Percentiles rank a stretch among this genome's conserved stretches.
Evolutionary conservation across 2,888 invertebrate genomes (phyloP).

Genomic region (Sympetrum striolatum): DNA sequence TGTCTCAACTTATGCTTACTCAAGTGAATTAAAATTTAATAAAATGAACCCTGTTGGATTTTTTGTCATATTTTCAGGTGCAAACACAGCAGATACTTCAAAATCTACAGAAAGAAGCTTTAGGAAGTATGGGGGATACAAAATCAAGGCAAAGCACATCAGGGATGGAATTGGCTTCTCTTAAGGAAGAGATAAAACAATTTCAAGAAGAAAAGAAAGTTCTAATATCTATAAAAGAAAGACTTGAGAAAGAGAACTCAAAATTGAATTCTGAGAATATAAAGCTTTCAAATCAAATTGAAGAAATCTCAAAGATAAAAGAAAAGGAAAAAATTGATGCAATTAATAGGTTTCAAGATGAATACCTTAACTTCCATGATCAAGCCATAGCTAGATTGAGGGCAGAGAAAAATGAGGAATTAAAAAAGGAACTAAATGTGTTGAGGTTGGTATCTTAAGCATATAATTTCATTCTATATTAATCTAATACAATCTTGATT

Average conservation of each 20-base stretch:
- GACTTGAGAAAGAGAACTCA: background rate
- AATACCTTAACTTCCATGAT: conserved; percentile 14
- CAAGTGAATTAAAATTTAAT: background rate
- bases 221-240: background rate
- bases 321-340: conserved; percentile 10
- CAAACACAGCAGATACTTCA: background rate
- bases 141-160: background rate
- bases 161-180: background rate
- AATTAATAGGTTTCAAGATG: conserved; percentile 13
- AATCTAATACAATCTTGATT: too few species aligned
- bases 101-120: background rate
- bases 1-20: too few species aligned
- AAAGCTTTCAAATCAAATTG: background rate
- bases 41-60: background rate
- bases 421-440: conserved; percentile 15
- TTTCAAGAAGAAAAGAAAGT: background rate
- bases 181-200: background rate
- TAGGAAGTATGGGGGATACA: background rate
- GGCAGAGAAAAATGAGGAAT: conserved; percentile 6
- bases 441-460: background rate
- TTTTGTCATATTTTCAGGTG: background rate
- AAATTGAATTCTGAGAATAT: background rate
- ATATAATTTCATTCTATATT: too few species aligned
- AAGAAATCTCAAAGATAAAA: background rate
- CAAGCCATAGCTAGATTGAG: background rate